Percentiles rank a stretch among this genome's conserved stretches.
phyloP scores from a whole-genome alignment of 2,888 invertebrate genomes.

The Drosophila longiperda region DNA sequence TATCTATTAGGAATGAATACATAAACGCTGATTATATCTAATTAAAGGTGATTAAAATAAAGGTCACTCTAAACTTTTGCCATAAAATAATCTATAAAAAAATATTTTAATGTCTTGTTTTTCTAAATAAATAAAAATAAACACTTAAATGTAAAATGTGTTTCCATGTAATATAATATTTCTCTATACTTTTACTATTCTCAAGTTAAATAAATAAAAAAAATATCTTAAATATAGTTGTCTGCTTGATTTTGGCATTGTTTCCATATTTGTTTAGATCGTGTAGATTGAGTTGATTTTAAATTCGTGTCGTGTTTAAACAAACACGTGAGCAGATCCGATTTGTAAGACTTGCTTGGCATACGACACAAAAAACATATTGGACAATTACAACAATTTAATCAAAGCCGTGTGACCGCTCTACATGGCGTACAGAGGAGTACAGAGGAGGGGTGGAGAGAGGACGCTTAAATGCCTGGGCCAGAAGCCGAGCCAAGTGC shows the following conservation, averaged over 20 bases:
- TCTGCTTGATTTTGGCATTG: neutral
- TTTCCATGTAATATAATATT: neutral
- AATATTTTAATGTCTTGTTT: neutral
- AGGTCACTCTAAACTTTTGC: neutral
- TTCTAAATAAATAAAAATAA: neutral
- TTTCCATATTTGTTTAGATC: neutral
- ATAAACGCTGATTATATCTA: neutral
- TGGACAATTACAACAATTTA: slow-evolving; percentile 47
- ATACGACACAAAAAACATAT: slow-evolving; percentile 7
- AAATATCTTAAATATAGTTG: slow-evolving; percentile 1
- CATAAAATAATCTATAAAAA: neutral
- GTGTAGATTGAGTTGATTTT: slow-evolving; percentile 11
- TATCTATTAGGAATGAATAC: neutral
- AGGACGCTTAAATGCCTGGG: slow-evolving; percentile 15
- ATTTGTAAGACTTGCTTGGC: slow-evolving; percentile 2
- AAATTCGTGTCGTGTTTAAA: slow-evolving; percentile 20
- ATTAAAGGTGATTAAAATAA: neutral
- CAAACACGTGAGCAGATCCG: slow-evolving; percentile 28
- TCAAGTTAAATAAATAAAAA: neutral
- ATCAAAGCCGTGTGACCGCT: slow-evolving; percentile 48
- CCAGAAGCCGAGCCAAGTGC: slow-evolving; percentile 47
- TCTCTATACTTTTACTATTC: neutral
- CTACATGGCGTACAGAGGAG: neutral
- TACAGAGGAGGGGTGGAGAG: neutral
- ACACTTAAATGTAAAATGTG: neutral